phyloP scores from a whole-genome alignment of 2,888 invertebrate species.

The Leptinotarsa peninsularis region DNA sequence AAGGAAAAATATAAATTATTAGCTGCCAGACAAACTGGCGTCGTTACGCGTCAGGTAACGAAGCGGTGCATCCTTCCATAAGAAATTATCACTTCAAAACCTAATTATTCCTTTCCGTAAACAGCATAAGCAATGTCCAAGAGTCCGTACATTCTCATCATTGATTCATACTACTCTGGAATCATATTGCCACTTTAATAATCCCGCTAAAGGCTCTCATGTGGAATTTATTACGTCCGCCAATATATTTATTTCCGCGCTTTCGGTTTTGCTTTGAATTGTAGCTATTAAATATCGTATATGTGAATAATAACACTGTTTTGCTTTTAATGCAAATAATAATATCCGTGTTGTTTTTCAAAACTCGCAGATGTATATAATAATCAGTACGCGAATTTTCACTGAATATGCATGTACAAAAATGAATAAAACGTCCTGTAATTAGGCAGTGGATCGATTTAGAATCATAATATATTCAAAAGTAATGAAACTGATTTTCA shows the following conservation, averaged over 20 bases:
- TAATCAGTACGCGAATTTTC: conserved; percentile 12
- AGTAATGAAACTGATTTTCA: neutral
- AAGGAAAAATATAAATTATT: too few relatives aligned
- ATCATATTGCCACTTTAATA: neutral
- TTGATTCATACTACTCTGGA: neutral
- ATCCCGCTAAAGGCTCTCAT: neutral
- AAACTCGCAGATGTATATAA: neutral
- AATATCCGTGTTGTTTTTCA: neutral
- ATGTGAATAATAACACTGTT: conserved; percentile 18
- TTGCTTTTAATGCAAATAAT: conserved; percentile 21
- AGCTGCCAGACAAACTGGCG: too few relatives aligned
- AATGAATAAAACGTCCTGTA: neutral
- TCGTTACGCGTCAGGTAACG: too few relatives aligned
- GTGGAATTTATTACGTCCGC: neutral
- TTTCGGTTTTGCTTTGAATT: neutral
- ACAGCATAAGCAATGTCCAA: too few relatives aligned
- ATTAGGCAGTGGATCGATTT: neutral
- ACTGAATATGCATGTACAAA: conserved; percentile 5
- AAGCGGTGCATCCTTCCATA: too few relatives aligned
- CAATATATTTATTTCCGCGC: conserved; percentile 5
- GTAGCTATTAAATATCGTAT: neutral
- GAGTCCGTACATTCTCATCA: too few relatives aligned
- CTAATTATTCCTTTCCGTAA: too few relatives aligned
- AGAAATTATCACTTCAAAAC: too few relatives aligned
- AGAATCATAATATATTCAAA: neutral